Conservation (phyloP, 2,888 invertebrate species). For the Erebia aethiops region DNA sequence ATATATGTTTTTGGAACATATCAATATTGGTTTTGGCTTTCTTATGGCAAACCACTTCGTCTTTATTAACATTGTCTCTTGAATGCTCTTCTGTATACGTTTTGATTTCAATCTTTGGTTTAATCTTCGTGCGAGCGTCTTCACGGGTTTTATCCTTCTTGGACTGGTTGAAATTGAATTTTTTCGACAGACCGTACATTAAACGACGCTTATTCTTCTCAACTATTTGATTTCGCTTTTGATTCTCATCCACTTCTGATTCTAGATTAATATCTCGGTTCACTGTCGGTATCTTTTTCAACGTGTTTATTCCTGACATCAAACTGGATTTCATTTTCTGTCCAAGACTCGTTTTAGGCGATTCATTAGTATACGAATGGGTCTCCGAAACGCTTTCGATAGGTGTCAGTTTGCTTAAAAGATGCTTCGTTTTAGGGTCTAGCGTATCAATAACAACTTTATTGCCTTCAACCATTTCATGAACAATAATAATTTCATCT, state of each 20-base stretch:
- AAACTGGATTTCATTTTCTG: slow-evolving; percentile 34
- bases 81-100: slow-evolving; percentile 69
- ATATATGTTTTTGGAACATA: slow-evolving; percentile 77
- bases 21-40: slow-evolving; percentile 77
- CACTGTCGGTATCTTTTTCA: slow-evolving; percentile 35
- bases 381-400: slow-evolving; percentile 19
- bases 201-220: slow-evolving; percentile 53
- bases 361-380: slow-evolving; percentile 24
- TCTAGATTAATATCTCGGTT: slow-evolving; percentile 33
- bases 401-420: slow-evolving; percentile 26
- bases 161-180: slow-evolving; percentile 67
- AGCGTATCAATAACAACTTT: slow-evolving; percentile 38
- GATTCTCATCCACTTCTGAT: slow-evolving; percentile 29
- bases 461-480: slow-evolving; percentile 51
- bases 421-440: slow-evolving; percentile 29
- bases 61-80: slow-evolving; percentile 62
- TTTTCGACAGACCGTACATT: slow-evolving; percentile 68
- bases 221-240: slow-evolving; percentile 38
- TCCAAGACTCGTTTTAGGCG: slow-evolving; percentile 32
- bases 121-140: slow-evolving; percentile 42
- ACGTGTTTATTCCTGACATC: slow-evolving; percentile 38
- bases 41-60: slow-evolving; percentile 69
- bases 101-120: slow-evolving; percentile 72
- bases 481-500: slow-evolving; percentile 64
- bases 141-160: slow-evolving; percentile 60